Percentiles rank a stretch among this genome's conserved stretches.
Evolutionary conservation across 2,888 invertebrate species (phyloP).

Genomic region (Axea sp.): DNA sequence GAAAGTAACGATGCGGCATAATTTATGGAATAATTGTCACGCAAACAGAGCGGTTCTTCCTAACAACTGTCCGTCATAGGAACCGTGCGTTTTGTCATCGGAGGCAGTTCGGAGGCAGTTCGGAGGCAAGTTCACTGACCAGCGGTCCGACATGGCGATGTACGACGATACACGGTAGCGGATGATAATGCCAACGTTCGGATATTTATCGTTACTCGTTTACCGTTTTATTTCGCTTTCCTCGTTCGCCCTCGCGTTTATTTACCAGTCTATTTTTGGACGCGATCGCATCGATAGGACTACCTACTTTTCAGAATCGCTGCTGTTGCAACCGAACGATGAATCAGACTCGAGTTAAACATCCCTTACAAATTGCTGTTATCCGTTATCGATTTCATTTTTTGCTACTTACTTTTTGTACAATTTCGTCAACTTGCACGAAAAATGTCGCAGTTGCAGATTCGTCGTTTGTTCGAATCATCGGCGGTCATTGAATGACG

Average conservation of each 20-base stretch:
- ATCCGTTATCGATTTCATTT: neutral
- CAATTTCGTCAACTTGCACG: no score
- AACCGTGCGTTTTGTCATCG: slow-evolving; percentile 24
- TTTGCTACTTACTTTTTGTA: no score
- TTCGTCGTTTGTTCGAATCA: no score
- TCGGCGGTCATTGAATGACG: no score
- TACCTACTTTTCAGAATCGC: slow-evolving; percentile 47
- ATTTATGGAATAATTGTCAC: slow-evolving; percentile 50
- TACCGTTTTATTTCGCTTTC: slow-evolving; percentile 50
- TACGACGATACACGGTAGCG: slow-evolving; percentile 45
- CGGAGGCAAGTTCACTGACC: slow-evolving; percentile 57
- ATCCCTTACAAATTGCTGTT: slow-evolving; percentile 1
- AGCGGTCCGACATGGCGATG: slow-evolving; percentile 40
- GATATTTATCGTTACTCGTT: slow-evolving; percentile 58
- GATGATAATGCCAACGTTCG: slow-evolving; percentile 55
- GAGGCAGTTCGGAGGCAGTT: slow-evolving; percentile 42
- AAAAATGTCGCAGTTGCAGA: no score
- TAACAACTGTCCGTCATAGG: no score
- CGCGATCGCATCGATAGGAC: slow-evolving; percentile 51
- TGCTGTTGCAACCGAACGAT: slow-evolving; percentile 10
- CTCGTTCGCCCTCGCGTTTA: slow-evolving; percentile 50
- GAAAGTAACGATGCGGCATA: slow-evolving; percentile 18
- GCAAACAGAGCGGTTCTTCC: slow-evolving; percentile 38
- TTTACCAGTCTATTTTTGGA: slow-evolving; percentile 55
- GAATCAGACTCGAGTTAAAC: slow-evolving; percentile 11